These are phyloP conservation scores for Apodemia mormo DNA, from an alignment of 2,888 invertebrate genomes.

Conservation along the genomic window DNA sequence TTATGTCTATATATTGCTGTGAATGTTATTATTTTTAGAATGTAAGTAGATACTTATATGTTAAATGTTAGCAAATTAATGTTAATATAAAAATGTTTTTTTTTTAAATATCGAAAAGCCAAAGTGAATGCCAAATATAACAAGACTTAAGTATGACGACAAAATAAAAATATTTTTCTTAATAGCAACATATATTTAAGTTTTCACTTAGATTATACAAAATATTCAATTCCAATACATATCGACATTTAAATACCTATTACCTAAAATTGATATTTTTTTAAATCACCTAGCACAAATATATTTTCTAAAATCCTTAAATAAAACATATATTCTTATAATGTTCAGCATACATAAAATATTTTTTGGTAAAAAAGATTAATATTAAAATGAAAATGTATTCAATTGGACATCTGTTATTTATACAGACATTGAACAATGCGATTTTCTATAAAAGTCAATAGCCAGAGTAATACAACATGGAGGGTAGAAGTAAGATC, in stretches of 20 bases:
- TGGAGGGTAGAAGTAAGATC: too few relatives aligned
- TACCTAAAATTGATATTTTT: neutral
- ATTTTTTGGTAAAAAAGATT: too few relatives aligned
- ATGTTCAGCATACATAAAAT: too few relatives aligned
- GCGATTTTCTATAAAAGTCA: too few relatives aligned
- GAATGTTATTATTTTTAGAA: constrained; percentile 21
- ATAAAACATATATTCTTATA: too few relatives aligned
- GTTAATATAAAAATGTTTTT: neutral
- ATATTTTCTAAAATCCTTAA: neutral
- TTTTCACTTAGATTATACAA: constrained; percentile 3
- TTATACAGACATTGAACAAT: too few relatives aligned
- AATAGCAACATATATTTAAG: constrained; percentile 7
- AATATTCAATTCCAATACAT: constrained; percentile 3
- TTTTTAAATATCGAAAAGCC: constrained; percentile 45
- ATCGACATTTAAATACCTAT: constrained; percentile 5
- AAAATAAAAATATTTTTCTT: constrained; percentile 1
- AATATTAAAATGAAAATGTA: too few relatives aligned
- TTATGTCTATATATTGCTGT: constrained; percentile 19
- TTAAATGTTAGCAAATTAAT: constrained; percentile 18
- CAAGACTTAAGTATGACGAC: constrained; percentile 32
- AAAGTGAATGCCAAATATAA: constrained; percentile 70
- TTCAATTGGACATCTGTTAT: too few relatives aligned
- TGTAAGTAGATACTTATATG: constrained; percentile 1
- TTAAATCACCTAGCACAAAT: neutral
- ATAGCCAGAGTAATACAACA: too few relatives aligned